Evolutionary conservation across 2,797 vertebrate genomes (phyloP), one percentile per base, ranked within the genome.

Genomic region (Leuciscus waleckii): DNA sequence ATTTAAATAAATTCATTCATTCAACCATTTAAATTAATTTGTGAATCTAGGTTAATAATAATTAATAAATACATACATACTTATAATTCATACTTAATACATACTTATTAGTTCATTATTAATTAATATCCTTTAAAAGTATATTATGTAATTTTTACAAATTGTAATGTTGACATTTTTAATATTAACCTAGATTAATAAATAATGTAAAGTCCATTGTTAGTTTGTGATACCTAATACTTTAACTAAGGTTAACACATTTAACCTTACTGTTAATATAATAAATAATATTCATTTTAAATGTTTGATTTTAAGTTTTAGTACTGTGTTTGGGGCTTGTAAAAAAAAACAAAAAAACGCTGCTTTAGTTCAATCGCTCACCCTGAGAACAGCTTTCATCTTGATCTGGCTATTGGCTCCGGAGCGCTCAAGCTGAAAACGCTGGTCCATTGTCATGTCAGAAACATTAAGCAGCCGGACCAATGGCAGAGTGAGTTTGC

Each of bases 371-470:
- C 2, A 61, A 16, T 78, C 26, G 3, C 93, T 90, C 89, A 99
- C 98, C 93, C 97, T 93, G 65, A 99, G 94, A 32, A 96, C 95
- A 81, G 96, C 93, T 92, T 97, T 97, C 92, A 99, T 94, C 90
- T 97, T 97, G 91, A 99, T 92, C 86, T 95, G 95, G 91, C 97
- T 99, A 92, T 95, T 96, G 85, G 95, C 92, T 85, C 97, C 98
- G 0, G 98, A 99, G 87, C 93, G 95, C 87, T 97, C 96, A 89
- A 99, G 94, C 68, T 65, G 93, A 89, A 99, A 97, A 78, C 91
- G 92, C 90, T 99, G 95, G 89, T 99, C 97, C 11, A 98, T 86
- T 1, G 91, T 93, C 94, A 99, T 96, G 89, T 95, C 88, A 0
- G 95, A 92, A 9, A 85, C 84, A 81, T 90, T 92, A 35, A 98